These are phyloP conservation scores for Polypedilum pembai DNA, from an alignment of 1,140 invertebrate species.

Conservation along the genomic window DNA sequence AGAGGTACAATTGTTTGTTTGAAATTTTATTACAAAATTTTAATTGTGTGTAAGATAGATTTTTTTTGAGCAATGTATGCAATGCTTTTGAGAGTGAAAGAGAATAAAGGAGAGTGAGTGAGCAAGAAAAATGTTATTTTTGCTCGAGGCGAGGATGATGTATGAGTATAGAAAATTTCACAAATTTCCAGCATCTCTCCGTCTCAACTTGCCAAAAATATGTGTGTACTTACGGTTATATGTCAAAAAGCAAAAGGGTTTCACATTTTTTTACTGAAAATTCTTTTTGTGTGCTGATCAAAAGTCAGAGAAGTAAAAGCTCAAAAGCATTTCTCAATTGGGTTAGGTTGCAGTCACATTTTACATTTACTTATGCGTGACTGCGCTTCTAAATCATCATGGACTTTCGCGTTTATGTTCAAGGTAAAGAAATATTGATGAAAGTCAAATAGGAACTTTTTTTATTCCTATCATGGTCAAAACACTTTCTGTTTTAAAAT, in stretches of 20 bases:
- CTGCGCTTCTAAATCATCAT: not conserved
- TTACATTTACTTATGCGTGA: not conserved
- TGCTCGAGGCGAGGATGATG: slow-evolving; percentile 12
- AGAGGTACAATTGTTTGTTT: not conserved
- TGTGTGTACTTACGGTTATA: too few species aligned
- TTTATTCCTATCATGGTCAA: too few species aligned
- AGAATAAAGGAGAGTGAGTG: too few species aligned
- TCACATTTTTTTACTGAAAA: not conserved
- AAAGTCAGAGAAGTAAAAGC: slow-evolving; percentile 4
- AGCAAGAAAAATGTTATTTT: slow-evolving; percentile 7
- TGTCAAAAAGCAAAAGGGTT: too few species aligned
- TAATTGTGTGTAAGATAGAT: slow-evolving; percentile 26
- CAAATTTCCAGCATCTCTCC: not conserved
- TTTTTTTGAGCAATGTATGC: not conserved
- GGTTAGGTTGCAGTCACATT: not conserved
- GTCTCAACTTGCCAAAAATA: too few species aligned
- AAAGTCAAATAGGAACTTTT: too few species aligned
- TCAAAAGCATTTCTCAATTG: slow-evolving; percentile 18
- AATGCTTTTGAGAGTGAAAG: not conserved
- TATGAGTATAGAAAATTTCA: slow-evolving; percentile 7
- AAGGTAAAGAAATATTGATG: too few species aligned
- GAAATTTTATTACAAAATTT: slow-evolving; percentile 23
- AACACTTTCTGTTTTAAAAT: too few species aligned
- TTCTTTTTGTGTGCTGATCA: slow-evolving; percentile 17
- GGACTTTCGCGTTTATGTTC: too few species aligned